A percentile compares a stretch with the other conserved stretches of the same genome.
phyloP scores from a whole-genome alignment of 2,797 vertebrate genomes.

The Myotis myotis region DNA sequence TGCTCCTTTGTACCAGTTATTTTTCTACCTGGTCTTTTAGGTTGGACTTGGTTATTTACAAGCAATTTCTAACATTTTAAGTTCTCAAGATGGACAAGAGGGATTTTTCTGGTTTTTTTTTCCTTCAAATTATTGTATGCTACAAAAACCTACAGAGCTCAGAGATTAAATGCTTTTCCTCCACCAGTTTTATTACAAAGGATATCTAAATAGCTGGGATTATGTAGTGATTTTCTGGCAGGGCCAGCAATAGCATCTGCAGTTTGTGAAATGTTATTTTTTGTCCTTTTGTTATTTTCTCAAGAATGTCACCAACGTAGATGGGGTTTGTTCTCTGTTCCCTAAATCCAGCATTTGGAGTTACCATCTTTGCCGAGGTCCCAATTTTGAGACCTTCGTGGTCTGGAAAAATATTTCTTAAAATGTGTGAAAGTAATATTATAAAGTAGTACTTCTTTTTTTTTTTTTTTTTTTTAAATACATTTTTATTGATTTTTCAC shows the following conservation, averaged over 20 bases:
- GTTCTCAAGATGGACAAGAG: not conserved
- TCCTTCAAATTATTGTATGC: conserved; percentile 26
- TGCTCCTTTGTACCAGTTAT: conserved; percentile 12
- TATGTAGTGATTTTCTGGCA: not conserved
- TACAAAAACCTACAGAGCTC: not conserved
- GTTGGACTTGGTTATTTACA: conserved; percentile 38
- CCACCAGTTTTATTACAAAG: not conserved
- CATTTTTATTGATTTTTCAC: too few species aligned
- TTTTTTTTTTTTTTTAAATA: too few species aligned
- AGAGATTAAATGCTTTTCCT: conserved; percentile 23
- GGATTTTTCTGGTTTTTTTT: conserved; percentile 2
- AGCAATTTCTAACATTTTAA: conserved; percentile 39
- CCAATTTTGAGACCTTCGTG: not conserved
- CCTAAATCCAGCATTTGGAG: conserved; percentile 16
- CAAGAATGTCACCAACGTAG: not conserved
- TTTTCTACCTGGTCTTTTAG: conserved; percentile 52
- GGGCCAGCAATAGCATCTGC: not conserved
- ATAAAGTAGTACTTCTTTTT: not conserved
- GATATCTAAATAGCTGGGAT: conserved; percentile 21
- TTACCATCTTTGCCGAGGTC: not conserved
- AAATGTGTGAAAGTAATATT: not conserved
- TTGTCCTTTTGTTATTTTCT: conserved; percentile 34
- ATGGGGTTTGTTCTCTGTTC: not conserved
- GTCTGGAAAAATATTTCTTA: not conserved
- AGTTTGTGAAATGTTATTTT: not conserved